Percentiles rank a stretch among this genome's conserved stretches.
Evolutionary conservation across 2,113 vertebrate genomes (phyloP).

Genomic region (Chauna torquata): DNA sequence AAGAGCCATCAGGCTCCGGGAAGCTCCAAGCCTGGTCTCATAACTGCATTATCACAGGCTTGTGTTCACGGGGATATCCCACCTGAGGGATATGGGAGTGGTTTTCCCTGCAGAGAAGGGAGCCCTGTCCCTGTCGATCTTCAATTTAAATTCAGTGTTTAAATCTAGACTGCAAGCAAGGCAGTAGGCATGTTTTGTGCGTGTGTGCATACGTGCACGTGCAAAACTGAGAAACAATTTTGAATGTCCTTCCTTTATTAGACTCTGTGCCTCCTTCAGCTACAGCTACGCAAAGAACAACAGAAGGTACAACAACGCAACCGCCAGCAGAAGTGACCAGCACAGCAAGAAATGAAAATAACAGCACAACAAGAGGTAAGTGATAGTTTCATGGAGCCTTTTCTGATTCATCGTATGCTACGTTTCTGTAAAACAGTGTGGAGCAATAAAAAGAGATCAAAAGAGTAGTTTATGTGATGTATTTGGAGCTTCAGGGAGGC

Average conservation of each 20-base stretch:
- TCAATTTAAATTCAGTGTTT: not conserved
- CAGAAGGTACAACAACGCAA: not conserved
- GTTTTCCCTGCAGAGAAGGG: not conserved
- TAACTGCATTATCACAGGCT: not conserved
- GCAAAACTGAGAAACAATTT: not conserved
- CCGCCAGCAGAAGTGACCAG: not conserved
- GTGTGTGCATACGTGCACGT: not conserved
- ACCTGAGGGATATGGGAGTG: not conserved
- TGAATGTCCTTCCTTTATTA: not conserved
- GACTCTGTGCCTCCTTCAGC: rapidly evolving
- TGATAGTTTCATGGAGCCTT: not conserved
- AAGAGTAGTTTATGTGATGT: not conserved
- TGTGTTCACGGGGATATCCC: not conserved
- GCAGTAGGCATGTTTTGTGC: not conserved
- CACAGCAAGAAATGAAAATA: not conserved
- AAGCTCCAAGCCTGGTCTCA: not conserved
- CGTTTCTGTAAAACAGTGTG: not conserved
- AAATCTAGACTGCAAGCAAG: not conserved
- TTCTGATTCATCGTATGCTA: not conserved
- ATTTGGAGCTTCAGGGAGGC: not conserved
- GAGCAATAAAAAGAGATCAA: not conserved
- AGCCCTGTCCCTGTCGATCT: not conserved
- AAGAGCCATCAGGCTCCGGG: not conserved
- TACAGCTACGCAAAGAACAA: not conserved
- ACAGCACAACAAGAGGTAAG: slow-evolving; percentile 3